phyloP scores from a whole-genome alignment of 2,797 vertebrate genomes.

The Buceros bicornis region DNA sequence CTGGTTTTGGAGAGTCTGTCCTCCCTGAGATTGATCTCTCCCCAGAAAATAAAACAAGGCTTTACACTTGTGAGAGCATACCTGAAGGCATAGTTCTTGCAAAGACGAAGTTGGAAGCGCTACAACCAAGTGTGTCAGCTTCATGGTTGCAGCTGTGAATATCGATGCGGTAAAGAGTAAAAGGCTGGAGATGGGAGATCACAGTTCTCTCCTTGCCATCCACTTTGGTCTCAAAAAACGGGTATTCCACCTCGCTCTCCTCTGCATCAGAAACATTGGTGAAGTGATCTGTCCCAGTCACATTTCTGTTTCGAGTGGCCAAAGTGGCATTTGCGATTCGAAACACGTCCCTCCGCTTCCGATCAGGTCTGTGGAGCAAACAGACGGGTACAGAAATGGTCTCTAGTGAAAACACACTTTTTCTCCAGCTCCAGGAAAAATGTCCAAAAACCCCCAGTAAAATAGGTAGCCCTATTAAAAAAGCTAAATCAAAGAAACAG shows the following conservation, averaged over 20 bases:
- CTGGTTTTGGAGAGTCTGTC: neutral
- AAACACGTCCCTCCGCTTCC: conserved; percentile 89
- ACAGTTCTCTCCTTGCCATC: conserved; percentile 88
- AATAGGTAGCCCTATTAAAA: neutral
- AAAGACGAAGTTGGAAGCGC: conserved; percentile 93
- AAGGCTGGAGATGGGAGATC: conserved; percentile 90
- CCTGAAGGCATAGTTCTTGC: conserved; percentile 97
- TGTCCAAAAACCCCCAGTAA: neutral
- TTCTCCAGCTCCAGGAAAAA: neutral
- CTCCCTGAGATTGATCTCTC: neutral
- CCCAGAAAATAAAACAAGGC: neutral
- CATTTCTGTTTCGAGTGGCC: conserved; percentile 79
- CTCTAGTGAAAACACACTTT: neutral
- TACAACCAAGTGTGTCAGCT: conserved; percentile 89
- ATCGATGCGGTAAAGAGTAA: conserved; percentile 96
- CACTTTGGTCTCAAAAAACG: conserved; percentile 89
- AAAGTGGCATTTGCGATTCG: conserved; percentile 87
- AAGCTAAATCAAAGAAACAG: neutral
- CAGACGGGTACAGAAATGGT: neutral
- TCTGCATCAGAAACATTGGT: conserved; percentile 86
- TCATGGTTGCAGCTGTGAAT: conserved; percentile 97
- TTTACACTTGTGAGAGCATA: conserved; percentile 35
- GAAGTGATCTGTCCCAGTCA: conserved; percentile 66
- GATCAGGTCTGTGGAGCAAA: conserved; percentile 80
- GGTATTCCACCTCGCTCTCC: conserved; percentile 85